Evolutionary conservation across 2,888 invertebrate genomes (phyloP).

Genomic region (Linyphia triangularis): DNA sequence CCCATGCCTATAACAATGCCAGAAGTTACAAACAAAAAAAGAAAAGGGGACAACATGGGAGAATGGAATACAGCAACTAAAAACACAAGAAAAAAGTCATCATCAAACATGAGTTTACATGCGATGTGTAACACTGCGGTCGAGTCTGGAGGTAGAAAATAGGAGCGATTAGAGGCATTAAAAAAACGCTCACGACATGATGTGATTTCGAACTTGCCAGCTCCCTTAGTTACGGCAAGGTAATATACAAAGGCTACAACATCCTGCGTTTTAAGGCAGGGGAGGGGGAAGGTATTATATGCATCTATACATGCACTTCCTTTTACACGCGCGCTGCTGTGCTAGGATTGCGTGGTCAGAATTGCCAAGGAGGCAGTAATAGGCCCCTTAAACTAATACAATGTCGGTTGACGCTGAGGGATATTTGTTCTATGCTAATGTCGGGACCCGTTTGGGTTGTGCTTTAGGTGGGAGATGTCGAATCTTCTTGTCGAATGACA

Average conservation of each 20-base stretch:
- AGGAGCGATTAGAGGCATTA: conserved; percentile 53
- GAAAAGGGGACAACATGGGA: neutral
- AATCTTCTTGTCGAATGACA: neutral
- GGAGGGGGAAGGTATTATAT: conserved; percentile 7
- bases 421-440: conserved; percentile 66
- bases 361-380: conserved; percentile 53
- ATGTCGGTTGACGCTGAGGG: conserved; percentile 31
- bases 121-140: conserved; percentile 68
- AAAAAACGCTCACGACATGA: conserved; percentile 48
- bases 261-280: conserved; percentile 36
- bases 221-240: conserved; percentile 60
- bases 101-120: conserved; percentile 47
- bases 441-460: conserved; percentile 2
- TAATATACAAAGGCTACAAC: conserved; percentile 55
- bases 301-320: conserved; percentile 49
- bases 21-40: conserved; percentile 49
- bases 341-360: conserved; percentile 45
- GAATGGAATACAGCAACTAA: neutral
- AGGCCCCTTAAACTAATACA: conserved; percentile 50
- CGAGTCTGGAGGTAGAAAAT: conserved; percentile 18
- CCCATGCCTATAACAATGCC: conserved; percentile 64
- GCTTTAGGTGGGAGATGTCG: neutral
- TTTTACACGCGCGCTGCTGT: conserved; percentile 39
- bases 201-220: conserved; percentile 42
- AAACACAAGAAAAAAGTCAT: conserved; percentile 27